Percentiles rank a stretch among this genome's conserved stretches.
Evolutionary conservation across 2,797 vertebrate species (phyloP).

Genomic region (Clarias laeviceps): DNA sequence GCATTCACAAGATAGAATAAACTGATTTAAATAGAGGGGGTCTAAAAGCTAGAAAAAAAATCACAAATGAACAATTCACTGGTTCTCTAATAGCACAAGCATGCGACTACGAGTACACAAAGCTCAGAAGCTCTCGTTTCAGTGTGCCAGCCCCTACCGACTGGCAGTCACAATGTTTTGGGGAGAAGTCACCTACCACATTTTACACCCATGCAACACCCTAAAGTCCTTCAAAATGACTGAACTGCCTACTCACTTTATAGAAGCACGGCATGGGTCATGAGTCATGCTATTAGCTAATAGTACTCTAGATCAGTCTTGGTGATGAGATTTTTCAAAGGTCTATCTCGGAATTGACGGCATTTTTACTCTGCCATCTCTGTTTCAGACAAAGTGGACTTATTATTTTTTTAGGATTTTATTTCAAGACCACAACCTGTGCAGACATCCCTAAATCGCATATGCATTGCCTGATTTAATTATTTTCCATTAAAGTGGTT

Average conservation of each 20-base stretch:
- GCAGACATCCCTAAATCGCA: too few relatives aligned
- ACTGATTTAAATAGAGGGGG: neutral
- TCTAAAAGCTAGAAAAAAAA: conserved; percentile 31
- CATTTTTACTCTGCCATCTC: too few relatives aligned
- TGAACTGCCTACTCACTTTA: neutral
- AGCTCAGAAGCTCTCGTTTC: conserved; percentile 2
- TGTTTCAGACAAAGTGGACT: too few relatives aligned
- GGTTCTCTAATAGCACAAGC: too few relatives aligned
- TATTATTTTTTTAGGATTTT: too few relatives aligned
- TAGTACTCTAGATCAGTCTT: too few relatives aligned
- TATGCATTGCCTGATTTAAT: too few relatives aligned
- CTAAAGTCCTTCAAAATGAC: neutral
- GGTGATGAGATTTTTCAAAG: too few relatives aligned
- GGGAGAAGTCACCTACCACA: neutral
- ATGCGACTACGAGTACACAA: neutral
- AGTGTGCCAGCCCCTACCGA: neutral
- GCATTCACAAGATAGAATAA: conserved; percentile 29
- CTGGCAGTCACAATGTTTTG: too few relatives aligned
- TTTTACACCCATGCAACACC: neutral
- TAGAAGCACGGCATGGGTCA: neutral
- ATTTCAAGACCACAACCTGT: too few relatives aligned
- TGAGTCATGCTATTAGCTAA: neutral
- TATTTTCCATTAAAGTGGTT: too few relatives aligned
- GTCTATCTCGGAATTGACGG: too few relatives aligned
- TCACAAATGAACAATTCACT: conserved; percentile 25